Evolutionary conservation across 2,888 invertebrate genomes (phyloP).

Genomic region (Stegana nigrithorax): DNA sequence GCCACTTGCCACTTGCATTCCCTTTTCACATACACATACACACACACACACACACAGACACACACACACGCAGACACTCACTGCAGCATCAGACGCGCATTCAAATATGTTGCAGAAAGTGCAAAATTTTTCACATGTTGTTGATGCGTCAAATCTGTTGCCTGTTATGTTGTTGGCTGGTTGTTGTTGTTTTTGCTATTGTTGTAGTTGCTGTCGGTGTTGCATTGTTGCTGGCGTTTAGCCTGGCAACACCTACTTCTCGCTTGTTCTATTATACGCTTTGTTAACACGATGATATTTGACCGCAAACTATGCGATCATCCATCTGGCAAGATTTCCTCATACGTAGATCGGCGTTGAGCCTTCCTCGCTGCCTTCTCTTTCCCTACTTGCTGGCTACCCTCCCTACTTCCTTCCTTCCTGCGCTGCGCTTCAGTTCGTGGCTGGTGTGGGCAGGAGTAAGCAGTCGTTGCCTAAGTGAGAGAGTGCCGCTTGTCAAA

Average conservation of each 20-base stretch:
- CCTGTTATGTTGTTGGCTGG: not conserved
- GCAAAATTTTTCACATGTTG: slow-evolving; percentile 24
- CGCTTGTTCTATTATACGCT: slow-evolving; percentile 24
- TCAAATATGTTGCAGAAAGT: slow-evolving; percentile 43
- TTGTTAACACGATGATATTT: slow-evolving; percentile 31
- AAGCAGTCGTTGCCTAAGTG: no score
- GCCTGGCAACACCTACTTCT: slow-evolving; percentile 45
- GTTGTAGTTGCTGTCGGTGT: slow-evolving; percentile 1
- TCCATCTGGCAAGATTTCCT: not conserved
- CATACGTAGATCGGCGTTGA: no score
- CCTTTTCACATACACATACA: slow-evolving; percentile 24
- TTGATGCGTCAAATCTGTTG: slow-evolving; percentile 44
- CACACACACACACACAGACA: not conserved
- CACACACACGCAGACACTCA: no score
- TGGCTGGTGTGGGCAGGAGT: no score
- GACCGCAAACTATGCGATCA: slow-evolving; percentile 1
- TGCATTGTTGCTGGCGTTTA: slow-evolving; percentile 39
- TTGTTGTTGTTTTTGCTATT: slow-evolving; percentile 13
- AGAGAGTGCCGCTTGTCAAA: slow-evolving; percentile 1
- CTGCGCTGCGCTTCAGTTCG: no score
- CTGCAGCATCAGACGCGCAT: slow-evolving; percentile 26
- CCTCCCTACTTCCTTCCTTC: no score
- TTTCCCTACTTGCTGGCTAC: no score
- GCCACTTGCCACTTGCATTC: not conserved
- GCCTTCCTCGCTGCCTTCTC: no score